These are phyloP conservation scores for Albula goreensis DNA, from an alignment of 2,113 vertebrate genomes.

Conservation along the genomic window DNA sequence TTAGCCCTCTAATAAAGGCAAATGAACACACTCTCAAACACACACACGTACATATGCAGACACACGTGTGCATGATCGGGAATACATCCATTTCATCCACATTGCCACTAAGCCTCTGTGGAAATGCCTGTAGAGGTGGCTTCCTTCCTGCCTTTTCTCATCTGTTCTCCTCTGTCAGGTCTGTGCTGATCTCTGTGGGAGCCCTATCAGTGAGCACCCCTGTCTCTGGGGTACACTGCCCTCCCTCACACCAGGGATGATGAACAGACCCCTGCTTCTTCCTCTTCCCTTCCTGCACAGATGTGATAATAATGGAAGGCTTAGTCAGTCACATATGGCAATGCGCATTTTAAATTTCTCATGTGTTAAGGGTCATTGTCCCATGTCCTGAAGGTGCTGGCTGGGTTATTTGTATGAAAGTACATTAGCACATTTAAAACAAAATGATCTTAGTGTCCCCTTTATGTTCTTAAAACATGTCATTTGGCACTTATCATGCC, in stretches of 20 bases:
- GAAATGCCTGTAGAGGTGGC: slow-evolving; percentile 31
- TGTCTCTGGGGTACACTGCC: neutral
- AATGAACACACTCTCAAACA: slow-evolving; percentile 46
- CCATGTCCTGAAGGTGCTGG: neutral
- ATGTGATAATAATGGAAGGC: neutral
- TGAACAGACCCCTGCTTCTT: neutral
- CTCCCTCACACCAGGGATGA: neutral
- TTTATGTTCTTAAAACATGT: neutral
- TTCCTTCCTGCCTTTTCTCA: slow-evolving; percentile 56
- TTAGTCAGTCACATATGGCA: neutral
- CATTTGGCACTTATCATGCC: neutral
- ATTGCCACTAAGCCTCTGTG: slow-evolving; percentile 21
- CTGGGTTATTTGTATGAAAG: neutral
- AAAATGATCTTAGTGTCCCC: neutral
- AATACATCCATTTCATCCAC: slow-evolving; percentile 54
- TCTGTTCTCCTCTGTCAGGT: slow-evolving; percentile 41
- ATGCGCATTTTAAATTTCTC: neutral
- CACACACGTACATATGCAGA: slow-evolving; percentile 32
- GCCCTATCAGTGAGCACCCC: neutral
- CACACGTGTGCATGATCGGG: slow-evolving; percentile 38
- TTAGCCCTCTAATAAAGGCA: slow-evolving; percentile 52
- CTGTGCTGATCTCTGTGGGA: slow-evolving; percentile 46
- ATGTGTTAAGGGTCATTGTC: neutral
- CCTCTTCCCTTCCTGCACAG: neutral
- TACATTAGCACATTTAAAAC: neutral